phyloP scores from a whole-genome alignment of 1,140 invertebrate genomes.

The Diprion similis region DNA sequence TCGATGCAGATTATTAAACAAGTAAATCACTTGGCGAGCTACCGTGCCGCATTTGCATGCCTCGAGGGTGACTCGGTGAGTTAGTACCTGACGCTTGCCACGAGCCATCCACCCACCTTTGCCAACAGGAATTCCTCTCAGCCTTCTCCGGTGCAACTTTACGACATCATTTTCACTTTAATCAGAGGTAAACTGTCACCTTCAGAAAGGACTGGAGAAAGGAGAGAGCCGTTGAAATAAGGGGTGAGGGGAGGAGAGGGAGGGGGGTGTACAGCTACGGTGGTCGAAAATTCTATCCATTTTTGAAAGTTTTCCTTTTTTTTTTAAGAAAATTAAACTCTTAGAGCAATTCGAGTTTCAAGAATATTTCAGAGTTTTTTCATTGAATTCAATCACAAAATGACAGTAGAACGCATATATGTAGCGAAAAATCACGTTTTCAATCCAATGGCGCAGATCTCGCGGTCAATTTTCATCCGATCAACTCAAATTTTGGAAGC shows the following conservation, averaged over 20 bases:
- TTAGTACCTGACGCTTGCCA: neutral
- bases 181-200: slow-evolving; percentile 9
- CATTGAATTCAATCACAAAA: too few relatives aligned
- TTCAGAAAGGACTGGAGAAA: neutral
- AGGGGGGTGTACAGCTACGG: too few relatives aligned
- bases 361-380: too few relatives aligned
- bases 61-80: neutral
- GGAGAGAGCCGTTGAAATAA: neutral
- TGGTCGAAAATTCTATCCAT: too few relatives aligned
- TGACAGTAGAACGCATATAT: too few relatives aligned
- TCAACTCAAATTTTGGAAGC: too few relatives aligned
- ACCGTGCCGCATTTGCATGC: slow-evolving; percentile 12
- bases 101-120: neutral
- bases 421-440: too few relatives aligned
- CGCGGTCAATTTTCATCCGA: too few relatives aligned
- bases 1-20: slow-evolving; percentile 20
- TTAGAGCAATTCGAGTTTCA: too few relatives aligned
- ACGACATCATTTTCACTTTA: slow-evolving; percentile 8
- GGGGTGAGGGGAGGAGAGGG: neutral
- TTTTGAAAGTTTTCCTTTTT: too few relatives aligned
- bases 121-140: neutral
- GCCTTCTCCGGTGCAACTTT: neutral
- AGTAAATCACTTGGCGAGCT: slow-evolving; percentile 16
- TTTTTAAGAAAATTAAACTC: too few relatives aligned
- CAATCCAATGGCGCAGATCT: too few relatives aligned